Evolutionary conservation across 2,888 invertebrate genomes (phyloP).

Genomic region (Abrostola triplasia): DNA sequence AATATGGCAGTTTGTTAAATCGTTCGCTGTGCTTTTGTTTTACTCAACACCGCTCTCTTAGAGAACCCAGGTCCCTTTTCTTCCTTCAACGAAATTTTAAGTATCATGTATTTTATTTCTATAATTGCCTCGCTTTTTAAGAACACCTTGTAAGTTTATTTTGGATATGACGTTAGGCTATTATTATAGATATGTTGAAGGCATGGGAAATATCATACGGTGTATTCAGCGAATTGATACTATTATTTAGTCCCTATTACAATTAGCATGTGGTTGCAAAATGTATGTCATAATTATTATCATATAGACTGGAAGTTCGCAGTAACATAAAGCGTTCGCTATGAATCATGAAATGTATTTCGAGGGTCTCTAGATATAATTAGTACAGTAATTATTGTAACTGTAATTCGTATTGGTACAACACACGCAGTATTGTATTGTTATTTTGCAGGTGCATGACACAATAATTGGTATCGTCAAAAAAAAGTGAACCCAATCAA

Average conservation of each 20-base stretch:
- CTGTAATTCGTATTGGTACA: no score
- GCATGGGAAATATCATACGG: constrained; percentile 32
- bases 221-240: background rate
- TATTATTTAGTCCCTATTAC: background rate
- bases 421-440: no score
- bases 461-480: no score
- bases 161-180: constrained; percentile 17
- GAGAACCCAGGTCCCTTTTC: constrained; percentile 74
- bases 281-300: no score
- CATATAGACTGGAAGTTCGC: no score
- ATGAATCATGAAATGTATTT: no score
- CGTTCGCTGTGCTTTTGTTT: constrained; percentile 85
- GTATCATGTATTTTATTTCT: constrained; percentile 62
- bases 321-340: no score
- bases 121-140: constrained; percentile 51
- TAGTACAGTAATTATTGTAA: no score
- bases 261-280: background rate
- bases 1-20: constrained; percentile 89
- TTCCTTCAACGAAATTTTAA: constrained; percentile 64
- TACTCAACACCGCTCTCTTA: constrained; percentile 81
- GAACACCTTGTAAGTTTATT: constrained; percentile 44
- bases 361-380: no score
- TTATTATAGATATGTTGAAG: constrained; percentile 19
- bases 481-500: no score
- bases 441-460: no score